These are phyloP conservation scores for Columba janthina DNA, from an alignment of 2,113 vertebrate species.

Conservation along the genomic window DNA sequence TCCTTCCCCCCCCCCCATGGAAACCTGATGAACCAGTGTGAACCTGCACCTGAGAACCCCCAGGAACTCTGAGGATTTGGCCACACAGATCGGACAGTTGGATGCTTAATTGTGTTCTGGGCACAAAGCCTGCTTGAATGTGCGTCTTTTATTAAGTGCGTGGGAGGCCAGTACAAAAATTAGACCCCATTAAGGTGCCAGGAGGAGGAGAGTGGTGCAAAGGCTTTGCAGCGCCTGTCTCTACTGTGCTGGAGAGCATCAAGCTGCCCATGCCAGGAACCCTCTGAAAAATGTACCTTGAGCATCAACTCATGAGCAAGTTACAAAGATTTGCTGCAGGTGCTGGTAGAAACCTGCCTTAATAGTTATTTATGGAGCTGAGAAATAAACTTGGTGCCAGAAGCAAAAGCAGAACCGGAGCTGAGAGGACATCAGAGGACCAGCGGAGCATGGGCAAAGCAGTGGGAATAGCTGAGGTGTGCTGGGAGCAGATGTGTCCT, in stretches of 20 bases:
- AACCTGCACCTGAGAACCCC: conserved; percentile 61
- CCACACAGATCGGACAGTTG: conserved; percentile 59
- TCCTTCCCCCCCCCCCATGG: neutral
- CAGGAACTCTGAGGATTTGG: neutral
- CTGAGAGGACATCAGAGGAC: neutral
- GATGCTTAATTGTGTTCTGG: conserved; percentile 31
- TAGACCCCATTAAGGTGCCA: conserved; percentile 26
- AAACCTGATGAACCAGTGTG: conserved; percentile 64
- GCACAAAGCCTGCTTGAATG: conserved; percentile 52
- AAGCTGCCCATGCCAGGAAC: neutral
- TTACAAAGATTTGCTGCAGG: neutral
- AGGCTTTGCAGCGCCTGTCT: neutral
- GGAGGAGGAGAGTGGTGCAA: conserved; percentile 2
- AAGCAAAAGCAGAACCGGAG: neutral
- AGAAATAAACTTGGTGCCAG: neutral
- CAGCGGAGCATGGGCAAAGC: neutral
- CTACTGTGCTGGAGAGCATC: neutral
- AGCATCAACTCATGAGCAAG: neutral
- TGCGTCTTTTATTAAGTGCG: conserved; percentile 9
- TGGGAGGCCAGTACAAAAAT: conserved; percentile 47
- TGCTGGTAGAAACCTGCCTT: neutral
- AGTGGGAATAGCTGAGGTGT: neutral
- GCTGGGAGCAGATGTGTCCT: neutral
- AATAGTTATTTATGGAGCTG: neutral
- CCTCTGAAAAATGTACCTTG: neutral